phyloP scores from a whole-genome alignment of 2,113 vertebrate species.

The Silurus meridionalis region DNA sequence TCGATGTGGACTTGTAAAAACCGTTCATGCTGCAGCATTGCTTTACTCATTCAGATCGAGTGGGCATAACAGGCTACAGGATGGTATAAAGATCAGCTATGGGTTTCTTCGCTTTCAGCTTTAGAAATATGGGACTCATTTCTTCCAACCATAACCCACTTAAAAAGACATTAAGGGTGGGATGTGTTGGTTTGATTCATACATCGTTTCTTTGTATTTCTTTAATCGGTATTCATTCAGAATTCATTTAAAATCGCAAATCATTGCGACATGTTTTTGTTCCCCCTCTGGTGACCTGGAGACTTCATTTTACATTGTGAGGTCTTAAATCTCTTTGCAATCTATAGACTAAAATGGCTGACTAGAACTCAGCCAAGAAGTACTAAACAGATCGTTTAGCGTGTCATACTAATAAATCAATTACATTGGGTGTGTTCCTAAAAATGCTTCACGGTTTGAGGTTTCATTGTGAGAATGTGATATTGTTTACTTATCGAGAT shows the following conservation, averaged over 20 bases:
- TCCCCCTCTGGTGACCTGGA: background rate
- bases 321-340: background rate
- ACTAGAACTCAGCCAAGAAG: background rate
- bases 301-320: background rate
- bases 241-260: background rate
- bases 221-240: background rate
- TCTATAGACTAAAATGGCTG: background rate
- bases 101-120: background rate
- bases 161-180: slow-evolving; percentile 4
- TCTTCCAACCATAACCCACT: background rate
- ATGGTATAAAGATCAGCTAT: slow-evolving; percentile 30
- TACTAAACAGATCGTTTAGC: background rate
- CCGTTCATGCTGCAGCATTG: slow-evolving; percentile 38
- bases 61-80: slow-evolving; percentile 31
- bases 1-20: slow-evolving; percentile 50
- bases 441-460: background rate
- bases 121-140: slow-evolving; percentile 2
- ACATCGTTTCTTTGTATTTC: background rate
- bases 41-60: slow-evolving; percentile 36
- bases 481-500: background rate
- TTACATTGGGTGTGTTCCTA: background rate
- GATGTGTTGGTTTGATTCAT: background rate
- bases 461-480: background rate
- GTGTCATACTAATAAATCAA: background rate
- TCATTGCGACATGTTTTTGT: background rate